Evolutionary conservation across 2,888 invertebrate species (phyloP).

Genomic region (Holacanthella duospinosa): DNA sequence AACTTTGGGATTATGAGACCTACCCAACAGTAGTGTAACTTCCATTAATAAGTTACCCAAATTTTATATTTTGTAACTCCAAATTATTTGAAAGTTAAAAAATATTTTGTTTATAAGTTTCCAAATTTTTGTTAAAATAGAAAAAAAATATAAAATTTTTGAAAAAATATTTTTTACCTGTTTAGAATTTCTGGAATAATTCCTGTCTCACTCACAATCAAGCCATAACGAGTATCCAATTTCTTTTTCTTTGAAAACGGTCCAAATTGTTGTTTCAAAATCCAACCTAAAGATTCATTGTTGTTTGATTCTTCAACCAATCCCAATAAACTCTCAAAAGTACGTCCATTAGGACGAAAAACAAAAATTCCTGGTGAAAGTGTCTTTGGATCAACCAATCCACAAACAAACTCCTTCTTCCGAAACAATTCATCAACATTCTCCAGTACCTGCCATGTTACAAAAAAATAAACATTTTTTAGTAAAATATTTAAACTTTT

Average conservation of each 20-base stretch:
- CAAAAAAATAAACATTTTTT: too few relatives aligned
- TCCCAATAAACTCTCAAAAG: background rate
- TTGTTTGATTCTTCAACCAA: background rate
- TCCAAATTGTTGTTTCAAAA: background rate
- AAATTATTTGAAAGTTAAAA: too few relatives aligned
- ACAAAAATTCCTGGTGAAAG: background rate
- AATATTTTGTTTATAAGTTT: background rate
- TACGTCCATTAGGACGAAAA: background rate
- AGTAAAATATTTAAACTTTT: too few relatives aligned
- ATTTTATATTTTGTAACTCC: too few relatives aligned
- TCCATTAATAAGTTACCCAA: too few relatives aligned
- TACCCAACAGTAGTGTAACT: too few relatives aligned
- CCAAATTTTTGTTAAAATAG: conserved; percentile 1
- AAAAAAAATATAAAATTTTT: background rate
- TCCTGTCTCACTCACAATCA: background rate
- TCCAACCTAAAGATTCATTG: background rate
- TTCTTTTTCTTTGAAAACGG: background rate
- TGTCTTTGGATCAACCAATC: background rate
- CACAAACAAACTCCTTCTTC: background rate
- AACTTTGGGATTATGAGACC: background rate
- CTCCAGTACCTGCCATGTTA: background rate
- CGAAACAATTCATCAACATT: conserved; percentile 4
- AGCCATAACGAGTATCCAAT: background rate
- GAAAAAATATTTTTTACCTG: background rate
- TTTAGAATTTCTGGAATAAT: background rate